These are phyloP conservation scores for Chaunax sp. DNA, from an alignment of 2,797 vertebrate species.

Conservation along the genomic window DNA sequence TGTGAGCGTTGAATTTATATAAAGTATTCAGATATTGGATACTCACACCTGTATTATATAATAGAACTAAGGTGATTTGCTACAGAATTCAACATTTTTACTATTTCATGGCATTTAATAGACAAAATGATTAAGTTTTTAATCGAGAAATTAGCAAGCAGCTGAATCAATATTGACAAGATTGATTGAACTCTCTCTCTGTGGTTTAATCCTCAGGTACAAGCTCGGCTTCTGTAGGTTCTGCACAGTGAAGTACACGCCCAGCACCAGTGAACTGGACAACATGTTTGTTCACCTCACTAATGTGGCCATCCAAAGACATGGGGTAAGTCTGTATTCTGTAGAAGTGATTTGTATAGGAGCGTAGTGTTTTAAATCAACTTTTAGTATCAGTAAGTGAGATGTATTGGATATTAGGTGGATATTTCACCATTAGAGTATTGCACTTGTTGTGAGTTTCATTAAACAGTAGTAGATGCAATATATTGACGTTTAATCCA, in stretches of 20 bases:
- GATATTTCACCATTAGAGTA: background rate
- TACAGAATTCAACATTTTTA: background rate
- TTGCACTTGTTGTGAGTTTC: background rate
- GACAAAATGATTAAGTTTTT: too few species aligned
- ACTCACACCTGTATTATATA: too few species aligned
- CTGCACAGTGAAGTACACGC: slow-evolving; percentile 98
- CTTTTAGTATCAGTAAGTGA: background rate
- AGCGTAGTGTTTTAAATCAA: background rate
- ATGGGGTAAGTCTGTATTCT: slow-evolving; percentile 85
- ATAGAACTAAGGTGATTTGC: background rate
- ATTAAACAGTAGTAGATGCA: background rate
- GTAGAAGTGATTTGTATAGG: background rate
- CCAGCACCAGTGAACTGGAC: slow-evolving; percentile 96
- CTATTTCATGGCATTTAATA: background rate
- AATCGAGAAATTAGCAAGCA: background rate
- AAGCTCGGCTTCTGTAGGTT: slow-evolving; percentile 98
- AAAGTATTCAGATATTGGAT: too few species aligned
- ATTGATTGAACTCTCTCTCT: background rate
- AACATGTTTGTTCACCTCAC: slow-evolving; percentile 99
- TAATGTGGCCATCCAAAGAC: slow-evolving; percentile 98
- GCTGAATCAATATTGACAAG: background rate
- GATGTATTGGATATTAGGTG: background rate
- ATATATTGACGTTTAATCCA: background rate
- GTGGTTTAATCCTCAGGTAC: slow-evolving; percentile 84
- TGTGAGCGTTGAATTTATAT: slow-evolving; percentile 83